These are phyloP conservation scores for Daktulosphaira vitifoliae DNA, from an alignment of 1,140 invertebrate genomes.

Conservation along the genomic window DNA sequence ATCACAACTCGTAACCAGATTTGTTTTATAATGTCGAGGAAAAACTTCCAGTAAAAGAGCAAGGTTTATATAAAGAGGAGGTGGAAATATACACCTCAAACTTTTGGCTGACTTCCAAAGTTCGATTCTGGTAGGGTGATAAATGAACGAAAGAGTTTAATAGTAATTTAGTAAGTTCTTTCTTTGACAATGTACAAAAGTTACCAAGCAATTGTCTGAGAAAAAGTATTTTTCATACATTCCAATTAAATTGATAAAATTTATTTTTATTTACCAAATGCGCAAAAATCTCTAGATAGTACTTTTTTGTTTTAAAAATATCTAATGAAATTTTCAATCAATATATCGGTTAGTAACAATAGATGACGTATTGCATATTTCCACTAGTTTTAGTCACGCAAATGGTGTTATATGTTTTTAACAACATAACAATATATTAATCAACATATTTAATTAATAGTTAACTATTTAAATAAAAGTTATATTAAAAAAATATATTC, in stretches of 20 bases:
- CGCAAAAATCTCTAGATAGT: not conserved
- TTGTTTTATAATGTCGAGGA: constrained; percentile 20
- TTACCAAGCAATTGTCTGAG: no score
- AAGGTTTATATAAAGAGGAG: not conserved
- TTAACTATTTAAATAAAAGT: no score
- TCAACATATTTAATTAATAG: no score
- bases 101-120: constrained; percentile 19
- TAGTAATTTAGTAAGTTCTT: no score
- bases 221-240: no score
- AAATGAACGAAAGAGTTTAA: not conserved
- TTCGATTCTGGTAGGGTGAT: constrained; percentile 11
- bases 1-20: constrained; percentile 17
- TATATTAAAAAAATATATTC: no score
- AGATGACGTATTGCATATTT: no score
- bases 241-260: no score
- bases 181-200: no score
- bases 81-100: constrained; percentile 11
- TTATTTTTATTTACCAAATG: not conserved
- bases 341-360: no score
- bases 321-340: no score
- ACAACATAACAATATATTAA: not conserved
- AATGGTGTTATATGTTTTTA: constrained; percentile 4
- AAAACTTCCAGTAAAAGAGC: not conserved
- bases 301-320: no score
- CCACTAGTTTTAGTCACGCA: not conserved